Evolutionary conservation across 2,113 vertebrate genomes (phyloP), one percentile per base, ranked within the genome.

Genomic region (Thinocorus orbignyianus): DNA sequence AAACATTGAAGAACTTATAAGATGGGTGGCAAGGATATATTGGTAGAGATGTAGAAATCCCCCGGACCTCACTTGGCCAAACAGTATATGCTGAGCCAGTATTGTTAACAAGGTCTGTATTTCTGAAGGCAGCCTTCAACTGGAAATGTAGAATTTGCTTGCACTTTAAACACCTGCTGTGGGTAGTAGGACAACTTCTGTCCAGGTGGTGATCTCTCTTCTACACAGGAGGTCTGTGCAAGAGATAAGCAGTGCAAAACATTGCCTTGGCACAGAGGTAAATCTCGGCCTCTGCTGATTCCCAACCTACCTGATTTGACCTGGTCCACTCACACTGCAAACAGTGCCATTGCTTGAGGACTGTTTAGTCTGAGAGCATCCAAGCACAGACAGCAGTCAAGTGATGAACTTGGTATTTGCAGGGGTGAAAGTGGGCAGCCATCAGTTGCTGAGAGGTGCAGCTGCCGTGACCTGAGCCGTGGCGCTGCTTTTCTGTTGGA

Each of bases 61-160:
- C 11, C 20, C 4, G 24, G 7, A 26, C n/a, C 4, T 51, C 24
- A 22, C n/a, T 85, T 51, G 6, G 6, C 20, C 31, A 17, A 37
- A 15, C 31, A 58, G 26, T 62, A n/a, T 1, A 2, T 16, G 17
- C 41, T 58, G 28, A 78, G 49, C 25, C 16, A 23, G 26, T 48
- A 11, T n/a, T 2, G 3, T 57, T 82, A 76, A 77, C 10, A 25
- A 79, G 22, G 24, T 26, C 70, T 62, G 8, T 66, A 18, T 52
- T 77, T 91, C 52, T 91, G 69, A 91, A 81, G 81, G 74, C 22
- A 71, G 31, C 17, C 23, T 93, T 35, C 60, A 72, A 44, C 14
- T 69, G 31, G 41, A 33, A 79, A 37, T 30, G 66, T 76, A 74
- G 23, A 48, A 44, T 7, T 5, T 26, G 8, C 15, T 11, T n/a